phyloP scores from a whole-genome alignment of 2,113 vertebrate genomes.

The Noctilio leporinus region DNA sequence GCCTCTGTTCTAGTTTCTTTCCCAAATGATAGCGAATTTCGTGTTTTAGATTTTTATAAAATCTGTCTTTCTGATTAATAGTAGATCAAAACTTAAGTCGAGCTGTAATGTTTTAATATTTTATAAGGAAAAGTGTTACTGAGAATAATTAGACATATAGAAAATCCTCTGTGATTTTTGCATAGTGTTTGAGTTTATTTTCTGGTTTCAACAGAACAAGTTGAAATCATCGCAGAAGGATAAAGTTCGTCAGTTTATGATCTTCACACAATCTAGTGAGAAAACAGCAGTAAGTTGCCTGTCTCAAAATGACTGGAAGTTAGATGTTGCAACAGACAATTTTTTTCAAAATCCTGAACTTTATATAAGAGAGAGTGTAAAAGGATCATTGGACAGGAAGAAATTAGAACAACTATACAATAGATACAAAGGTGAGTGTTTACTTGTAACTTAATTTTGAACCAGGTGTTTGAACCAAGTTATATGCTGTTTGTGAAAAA shows the following conservation, averaged over 20 bases:
- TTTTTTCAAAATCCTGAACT: constrained; percentile 99
- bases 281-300: constrained; percentile 97
- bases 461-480: background rate
- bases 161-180: constrained; percentile 56
- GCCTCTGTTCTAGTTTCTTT: background rate
- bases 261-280: constrained; percentile 98
- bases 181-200: constrained; percentile 58
- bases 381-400: constrained; percentile 93
- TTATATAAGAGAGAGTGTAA: constrained; percentile 92
- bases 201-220: constrained; percentile 90
- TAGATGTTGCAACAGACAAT: constrained; percentile 99
- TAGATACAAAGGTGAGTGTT: constrained; percentile 93
- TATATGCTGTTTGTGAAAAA: background rate
- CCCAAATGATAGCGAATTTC: background rate
- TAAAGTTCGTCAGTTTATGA: constrained; percentile 99
- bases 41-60: background rate
- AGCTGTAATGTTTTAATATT: constrained; percentile 18
- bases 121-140: background rate
- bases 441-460: constrained; percentile 17
- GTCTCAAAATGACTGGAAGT: constrained; percentile 99
- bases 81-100: constrained; percentile 29
- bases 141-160: background rate
- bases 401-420: constrained; percentile 96
- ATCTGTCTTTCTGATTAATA: background rate
- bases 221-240: constrained; percentile 99